Evolutionary conservation across 2,888 invertebrate genomes (phyloP), one percentile per base, ranked within the genome.

Genomic region (Rhagonycha fulva): DNA sequence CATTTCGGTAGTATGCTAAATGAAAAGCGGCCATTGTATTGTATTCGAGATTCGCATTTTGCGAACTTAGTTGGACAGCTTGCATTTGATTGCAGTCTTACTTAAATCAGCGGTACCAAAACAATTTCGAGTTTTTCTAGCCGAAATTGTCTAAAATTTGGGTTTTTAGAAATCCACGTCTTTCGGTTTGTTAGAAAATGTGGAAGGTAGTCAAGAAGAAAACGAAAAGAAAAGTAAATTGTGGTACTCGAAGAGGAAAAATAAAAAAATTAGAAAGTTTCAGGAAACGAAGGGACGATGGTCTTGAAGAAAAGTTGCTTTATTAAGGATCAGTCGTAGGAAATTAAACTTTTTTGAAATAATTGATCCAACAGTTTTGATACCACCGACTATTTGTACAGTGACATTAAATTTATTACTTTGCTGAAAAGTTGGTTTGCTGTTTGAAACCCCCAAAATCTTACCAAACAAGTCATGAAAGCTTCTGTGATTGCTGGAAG

Each of bases 11-110:
- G 84, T 86, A 86, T 86, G 86, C 85, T 86, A 86, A 86, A 85
- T 85, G 86, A 86, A 86, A 85, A 85, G 85, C 84, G 84, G 84
- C 86, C 87, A 87, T 87, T 87, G 87, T 87, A 86, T 87, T 87
- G 47, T 47, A 47, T 47, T 26, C 87, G 82, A 81, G 82, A 83
- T 82, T 81, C 82, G 82, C 79, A 76, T 74, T 66, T 68, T 78
- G 76, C 63, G 70, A 68, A 75, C 68, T 68, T 73, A 66, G 78
- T 72, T 70, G 77, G 76, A 77, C 76, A 76, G 68, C 77, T 77
- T 77, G 76, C 76, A 80, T 77, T 74, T 74, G 76, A 47, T 47
- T 47, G 47, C 47, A 47, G 47, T 47, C 47, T 47, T 47, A 47
- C 47, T 47, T 47, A 47, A 47, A 47, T 47, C 47, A n/a, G 47